Conservation (phyloP, 2,888 invertebrate genomes). For the Andrena bicolor region DNA sequence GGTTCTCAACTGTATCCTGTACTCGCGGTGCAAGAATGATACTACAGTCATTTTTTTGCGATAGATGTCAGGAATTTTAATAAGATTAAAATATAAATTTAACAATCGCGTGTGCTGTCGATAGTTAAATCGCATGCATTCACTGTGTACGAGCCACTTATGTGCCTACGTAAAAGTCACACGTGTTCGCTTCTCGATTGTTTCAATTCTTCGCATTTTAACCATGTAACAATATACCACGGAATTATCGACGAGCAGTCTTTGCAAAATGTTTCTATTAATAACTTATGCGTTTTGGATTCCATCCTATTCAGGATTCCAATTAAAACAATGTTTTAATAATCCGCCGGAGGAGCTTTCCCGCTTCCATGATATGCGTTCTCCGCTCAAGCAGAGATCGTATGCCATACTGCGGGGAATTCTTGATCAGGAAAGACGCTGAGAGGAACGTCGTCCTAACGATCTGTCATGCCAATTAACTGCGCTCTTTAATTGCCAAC, state of each 20-base stretch:
- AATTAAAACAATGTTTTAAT: conserved; percentile 12
- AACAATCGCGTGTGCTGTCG: neutral
- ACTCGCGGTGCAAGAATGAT: no score
- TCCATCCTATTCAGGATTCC: conserved; percentile 5
- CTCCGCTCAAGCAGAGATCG: neutral
- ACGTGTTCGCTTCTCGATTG: neutral
- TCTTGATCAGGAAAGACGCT: conserved; percentile 11
- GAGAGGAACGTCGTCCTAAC: neutral
- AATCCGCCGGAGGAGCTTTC: neutral
- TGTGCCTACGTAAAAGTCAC: neutral
- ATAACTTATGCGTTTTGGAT: neutral
- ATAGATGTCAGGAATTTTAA: no score
- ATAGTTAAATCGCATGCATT: neutral
- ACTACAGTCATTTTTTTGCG: no score
- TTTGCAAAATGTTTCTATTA: neutral
- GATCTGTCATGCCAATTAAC: conserved; percentile 27
- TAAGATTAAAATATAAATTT: no score
- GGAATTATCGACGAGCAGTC: neutral
- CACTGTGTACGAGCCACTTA: neutral
- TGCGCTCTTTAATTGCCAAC: conserved; percentile 13
- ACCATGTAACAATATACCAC: neutral
- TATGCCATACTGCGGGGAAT: neutral
- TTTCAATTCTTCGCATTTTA: neutral
- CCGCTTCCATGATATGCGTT: neutral
- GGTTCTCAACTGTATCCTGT: no score